These are phyloP conservation scores for Sarcophaga variegata DNA, from an alignment of 2,888 invertebrate species.

Conservation along the genomic window DNA sequence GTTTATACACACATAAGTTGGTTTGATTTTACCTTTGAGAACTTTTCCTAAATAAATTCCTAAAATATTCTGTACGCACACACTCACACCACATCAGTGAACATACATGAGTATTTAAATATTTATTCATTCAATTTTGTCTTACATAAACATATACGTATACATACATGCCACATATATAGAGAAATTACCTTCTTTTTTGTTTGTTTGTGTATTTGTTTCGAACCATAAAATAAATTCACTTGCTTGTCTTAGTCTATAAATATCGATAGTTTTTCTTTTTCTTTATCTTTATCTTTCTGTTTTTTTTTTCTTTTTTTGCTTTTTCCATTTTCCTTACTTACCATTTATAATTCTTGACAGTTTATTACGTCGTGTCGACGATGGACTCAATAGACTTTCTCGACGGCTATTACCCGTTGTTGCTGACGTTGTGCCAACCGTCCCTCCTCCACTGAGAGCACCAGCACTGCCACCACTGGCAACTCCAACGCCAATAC, in stretches of 20 bases:
- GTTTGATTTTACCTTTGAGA: slow-evolving; percentile 14
- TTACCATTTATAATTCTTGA: slow-evolving; percentile 89
- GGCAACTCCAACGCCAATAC: not conserved
- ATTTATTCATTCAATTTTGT: too few relatives aligned
- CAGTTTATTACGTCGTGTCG: slow-evolving; percentile 89
- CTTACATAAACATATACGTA: slow-evolving; percentile 17
- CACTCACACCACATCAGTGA: too few relatives aligned
- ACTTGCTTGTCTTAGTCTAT: not conserved
- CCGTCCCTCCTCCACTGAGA: slow-evolving; percentile 38
- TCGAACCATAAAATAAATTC: too few relatives aligned
- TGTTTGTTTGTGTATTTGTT: too few relatives aligned
- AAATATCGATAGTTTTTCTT: slow-evolving; percentile 13
- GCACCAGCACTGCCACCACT: slow-evolving; percentile 15
- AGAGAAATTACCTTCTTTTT: too few relatives aligned
- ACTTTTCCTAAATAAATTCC: slow-evolving; percentile 29
- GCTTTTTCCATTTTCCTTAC: slow-evolving; percentile 73
- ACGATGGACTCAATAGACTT: slow-evolving; percentile 88
- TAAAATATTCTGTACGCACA: too few relatives aligned
- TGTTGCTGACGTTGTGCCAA: slow-evolving; percentile 55
- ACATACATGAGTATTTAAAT: too few relatives aligned
- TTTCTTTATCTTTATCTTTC: not conserved
- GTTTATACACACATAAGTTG: not conserved
- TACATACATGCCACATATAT: not conserved
- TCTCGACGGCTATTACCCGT: slow-evolving; percentile 82
- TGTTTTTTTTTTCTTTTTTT: not conserved